Percentiles rank a stretch among this genome's conserved stretches.
These are phyloP conservation scores for Trachelipus rathkii DNA, from an alignment of 1,140 invertebrate genomes.

Conservation along the genomic window DNA sequence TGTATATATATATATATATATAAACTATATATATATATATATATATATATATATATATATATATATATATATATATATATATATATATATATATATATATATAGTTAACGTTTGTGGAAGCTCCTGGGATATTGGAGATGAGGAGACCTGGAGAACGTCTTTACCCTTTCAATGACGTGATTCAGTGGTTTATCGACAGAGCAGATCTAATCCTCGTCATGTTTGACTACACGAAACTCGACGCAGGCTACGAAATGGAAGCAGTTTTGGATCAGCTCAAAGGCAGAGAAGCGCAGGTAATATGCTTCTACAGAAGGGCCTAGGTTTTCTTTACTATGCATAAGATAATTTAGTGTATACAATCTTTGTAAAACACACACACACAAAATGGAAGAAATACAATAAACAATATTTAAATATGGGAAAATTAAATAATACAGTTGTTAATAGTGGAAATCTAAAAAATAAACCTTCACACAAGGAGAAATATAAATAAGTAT, in stretches of 20 bases:
- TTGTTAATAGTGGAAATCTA: too few relatives aligned
- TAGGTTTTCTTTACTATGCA: neutral
- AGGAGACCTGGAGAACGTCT: slow-evolving; percentile 85
- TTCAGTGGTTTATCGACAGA: slow-evolving; percentile 93
- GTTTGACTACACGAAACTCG: slow-evolving; percentile 90
- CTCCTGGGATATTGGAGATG: slow-evolving; percentile 90
- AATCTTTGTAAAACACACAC: too few relatives aligned
- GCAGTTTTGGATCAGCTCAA: slow-evolving; percentile 88
- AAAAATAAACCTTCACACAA: too few relatives aligned
- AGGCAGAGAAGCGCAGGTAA: slow-evolving; percentile 80
- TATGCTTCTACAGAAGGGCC: neutral
- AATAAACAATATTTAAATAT: too few relatives aligned
- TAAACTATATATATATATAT: slow-evolving; percentile 10
- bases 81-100: slow-evolving; percentile 7
- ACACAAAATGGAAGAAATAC: too few relatives aligned
- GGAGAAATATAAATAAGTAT: too few relatives aligned
- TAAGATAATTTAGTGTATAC: too few relatives aligned
- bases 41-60: slow-evolving; percentile 22
- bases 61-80: slow-evolving; percentile 21
- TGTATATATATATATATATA: slow-evolving; percentile 11
- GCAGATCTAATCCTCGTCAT: slow-evolving; percentile 92
- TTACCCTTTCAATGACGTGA: slow-evolving; percentile 91
- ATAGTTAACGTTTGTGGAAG: slow-evolving; percentile 91
- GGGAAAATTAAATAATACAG: neutral
- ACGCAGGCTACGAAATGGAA: slow-evolving; percentile 89